These are phyloP conservation scores for Disparrhopalites patrizii DNA, from an alignment of 2,888 invertebrate genomes.

Conservation along the genomic window DNA sequence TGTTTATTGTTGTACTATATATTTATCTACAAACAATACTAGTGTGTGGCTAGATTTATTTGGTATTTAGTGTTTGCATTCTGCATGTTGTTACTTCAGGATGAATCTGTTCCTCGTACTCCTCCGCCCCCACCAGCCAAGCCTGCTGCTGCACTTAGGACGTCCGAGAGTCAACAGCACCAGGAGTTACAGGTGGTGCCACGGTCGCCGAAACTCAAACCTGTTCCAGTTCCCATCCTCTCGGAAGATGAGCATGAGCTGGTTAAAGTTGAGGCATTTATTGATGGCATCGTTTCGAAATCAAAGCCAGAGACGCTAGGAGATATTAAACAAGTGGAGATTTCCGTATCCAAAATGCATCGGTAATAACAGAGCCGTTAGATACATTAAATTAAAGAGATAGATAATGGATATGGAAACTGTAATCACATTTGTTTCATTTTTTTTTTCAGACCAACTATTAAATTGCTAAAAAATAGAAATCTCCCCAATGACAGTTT, in stretches of 20 bases:
- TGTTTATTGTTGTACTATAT: no score
- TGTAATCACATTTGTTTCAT: no score
- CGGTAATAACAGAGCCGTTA: not conserved
- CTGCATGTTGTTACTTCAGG: not conserved
- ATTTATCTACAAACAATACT: no score
- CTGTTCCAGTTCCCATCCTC: constrained; percentile 2
- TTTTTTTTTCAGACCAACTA: constrained; percentile 14
- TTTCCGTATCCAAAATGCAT: constrained; percentile 28
- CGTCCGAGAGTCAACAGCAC: not conserved
- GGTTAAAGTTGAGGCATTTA: constrained; percentile 18
- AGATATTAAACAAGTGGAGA: constrained; percentile 20
- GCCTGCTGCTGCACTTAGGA: not conserved
- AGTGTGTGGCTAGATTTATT: not conserved
- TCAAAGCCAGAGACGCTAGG: constrained; percentile 1
- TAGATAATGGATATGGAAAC: no score
- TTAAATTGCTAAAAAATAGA: constrained; percentile 22
- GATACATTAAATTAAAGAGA: not conserved
- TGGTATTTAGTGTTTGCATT: not conserved
- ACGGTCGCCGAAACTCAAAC: not conserved
- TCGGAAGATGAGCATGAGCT: constrained; percentile 20
- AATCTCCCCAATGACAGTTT: constrained; percentile 11
- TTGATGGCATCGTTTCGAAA: constrained; percentile 8
- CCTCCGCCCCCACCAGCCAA: not conserved
- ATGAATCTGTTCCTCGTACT: no score
- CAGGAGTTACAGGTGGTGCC: no score